Evolutionary conservation across 2,888 invertebrate species (phyloP).

Genomic region (Clostera curtula): DNA sequence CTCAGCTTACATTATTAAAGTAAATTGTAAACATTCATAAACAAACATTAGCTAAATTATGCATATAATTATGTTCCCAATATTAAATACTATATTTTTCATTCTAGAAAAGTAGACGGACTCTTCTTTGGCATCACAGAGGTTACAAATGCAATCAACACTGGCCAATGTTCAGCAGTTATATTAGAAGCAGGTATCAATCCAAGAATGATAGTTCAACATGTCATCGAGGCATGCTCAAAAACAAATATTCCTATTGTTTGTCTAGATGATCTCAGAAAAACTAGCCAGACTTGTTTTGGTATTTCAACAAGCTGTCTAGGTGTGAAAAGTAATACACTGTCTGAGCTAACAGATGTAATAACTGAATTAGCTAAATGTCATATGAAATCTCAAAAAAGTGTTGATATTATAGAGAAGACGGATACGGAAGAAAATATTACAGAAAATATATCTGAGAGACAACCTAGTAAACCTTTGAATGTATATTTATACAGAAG

Average conservation of each 20-base stretch:
- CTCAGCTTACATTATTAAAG: neutral
- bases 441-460: neutral
- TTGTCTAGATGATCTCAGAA: constrained; percentile 49
- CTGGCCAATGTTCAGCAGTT: constrained; percentile 41
- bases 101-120: constrained; percentile 50
- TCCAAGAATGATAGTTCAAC: constrained; percentile 54
- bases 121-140: constrained; percentile 57
- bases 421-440: constrained; percentile 12
- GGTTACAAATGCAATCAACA: constrained; percentile 35
- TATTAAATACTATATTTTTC: constrained; percentile 4
- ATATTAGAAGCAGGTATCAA: constrained; percentile 55
- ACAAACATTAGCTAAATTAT: neutral
- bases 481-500: constrained; percentile 52
- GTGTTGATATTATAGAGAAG: constrained; percentile 4
- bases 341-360: constrained; percentile 29
- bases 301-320: constrained; percentile 60
- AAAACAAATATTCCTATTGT: constrained; percentile 41
- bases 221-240: constrained; percentile 47
- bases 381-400: constrained; percentile 16
- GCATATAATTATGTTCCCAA: no score
- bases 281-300: constrained; percentile 34
- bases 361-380: constrained; percentile 31
- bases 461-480: no score
- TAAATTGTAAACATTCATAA: neutral
- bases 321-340: constrained; percentile 37